phyloP scores from a whole-genome alignment of 2,888 invertebrate genomes.

The Glomeris marginata region DNA sequence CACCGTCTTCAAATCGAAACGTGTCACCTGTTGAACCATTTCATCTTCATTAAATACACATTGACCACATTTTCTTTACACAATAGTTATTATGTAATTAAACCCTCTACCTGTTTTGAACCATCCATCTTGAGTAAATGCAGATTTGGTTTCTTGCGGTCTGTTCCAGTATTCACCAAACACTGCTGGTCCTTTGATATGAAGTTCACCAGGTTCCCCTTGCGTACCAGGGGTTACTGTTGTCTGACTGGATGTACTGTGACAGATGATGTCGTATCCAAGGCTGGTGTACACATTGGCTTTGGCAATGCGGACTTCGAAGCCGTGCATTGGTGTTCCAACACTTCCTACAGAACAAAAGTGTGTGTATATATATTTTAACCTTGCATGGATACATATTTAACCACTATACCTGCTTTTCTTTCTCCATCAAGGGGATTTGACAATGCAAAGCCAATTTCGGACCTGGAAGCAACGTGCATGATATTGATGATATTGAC shows the following conservation, averaged over 20 bases:
- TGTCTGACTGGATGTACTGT: slow-evolving; percentile 21
- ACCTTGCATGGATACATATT: no score
- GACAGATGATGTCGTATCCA: slow-evolving; percentile 23
- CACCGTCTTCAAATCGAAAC: slow-evolving; percentile 42
- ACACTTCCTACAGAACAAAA: slow-evolving; percentile 42
- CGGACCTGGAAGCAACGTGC: slow-evolving; percentile 36
- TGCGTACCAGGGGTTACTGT: slow-evolving; percentile 21
- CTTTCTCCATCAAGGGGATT: slow-evolving; percentile 49
- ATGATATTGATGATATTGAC: no score
- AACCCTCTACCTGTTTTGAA: slow-evolving; percentile 56
- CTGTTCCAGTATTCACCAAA: slow-evolving; percentile 65
- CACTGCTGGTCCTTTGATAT: slow-evolving; percentile 48
- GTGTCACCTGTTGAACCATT: slow-evolving; percentile 68
- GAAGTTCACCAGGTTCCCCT: slow-evolving; percentile 39
- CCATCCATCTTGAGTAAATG: slow-evolving; percentile 67
- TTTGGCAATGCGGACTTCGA: slow-evolving; percentile 42
- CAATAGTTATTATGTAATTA: no score
- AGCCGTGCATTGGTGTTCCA: slow-evolving; percentile 59
- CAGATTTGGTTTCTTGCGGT: slow-evolving; percentile 47
- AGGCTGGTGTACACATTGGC: slow-evolving; percentile 20
- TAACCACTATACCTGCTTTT: slow-evolving; percentile 35
- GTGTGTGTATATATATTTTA: no score
- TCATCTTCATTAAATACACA: slow-evolving; percentile 7
- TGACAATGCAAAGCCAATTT: slow-evolving; percentile 74
- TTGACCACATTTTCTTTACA: no score